These are phyloP conservation scores for Lycophotia porphyrea DNA, from an alignment of 2,888 invertebrate genomes.

Conservation along the genomic window DNA sequence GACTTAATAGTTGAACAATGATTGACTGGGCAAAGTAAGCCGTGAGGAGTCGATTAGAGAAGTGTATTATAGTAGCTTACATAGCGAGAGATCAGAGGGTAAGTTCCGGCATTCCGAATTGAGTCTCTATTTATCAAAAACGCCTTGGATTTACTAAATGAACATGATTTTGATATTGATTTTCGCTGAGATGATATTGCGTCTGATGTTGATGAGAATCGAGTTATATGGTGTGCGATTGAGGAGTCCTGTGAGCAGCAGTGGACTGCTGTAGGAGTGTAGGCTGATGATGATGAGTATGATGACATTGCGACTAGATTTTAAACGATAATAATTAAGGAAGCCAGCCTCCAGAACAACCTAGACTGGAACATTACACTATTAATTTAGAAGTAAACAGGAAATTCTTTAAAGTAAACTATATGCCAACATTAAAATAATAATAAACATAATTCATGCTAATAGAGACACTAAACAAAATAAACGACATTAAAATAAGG, in stretches of 20 bases:
- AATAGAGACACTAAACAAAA: slow-evolving; percentile 36
- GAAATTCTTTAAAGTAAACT: not conserved
- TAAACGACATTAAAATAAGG: slow-evolving; percentile 40
- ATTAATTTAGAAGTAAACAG: slow-evolving; percentile 12
- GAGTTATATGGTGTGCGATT: no score
- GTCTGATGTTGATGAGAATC: not conserved
- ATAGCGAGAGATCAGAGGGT: not conserved
- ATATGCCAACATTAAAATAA: slow-evolving; percentile 3
- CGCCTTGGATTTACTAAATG: not conserved
- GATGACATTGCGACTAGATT: not conserved
- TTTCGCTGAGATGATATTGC: not conserved
- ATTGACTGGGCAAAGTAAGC: slow-evolving; percentile 22
- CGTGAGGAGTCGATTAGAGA: slow-evolving; percentile 24
- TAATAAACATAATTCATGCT: slow-evolving; percentile 30
- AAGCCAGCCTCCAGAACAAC: not conserved
- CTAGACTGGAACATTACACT: not conserved
- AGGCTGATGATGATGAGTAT: no score
- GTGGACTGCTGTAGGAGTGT: no score
- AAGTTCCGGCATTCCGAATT: not conserved
- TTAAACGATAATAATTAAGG: not conserved
- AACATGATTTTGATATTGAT: not conserved
- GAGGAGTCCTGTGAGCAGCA: no score
- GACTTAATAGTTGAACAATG: slow-evolving; percentile 38
- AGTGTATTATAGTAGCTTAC: slow-evolving; percentile 7
- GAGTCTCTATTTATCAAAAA: not conserved